phyloP scores from a whole-genome alignment of 2,888 invertebrate species.

The Smittia aterrima region DNA sequence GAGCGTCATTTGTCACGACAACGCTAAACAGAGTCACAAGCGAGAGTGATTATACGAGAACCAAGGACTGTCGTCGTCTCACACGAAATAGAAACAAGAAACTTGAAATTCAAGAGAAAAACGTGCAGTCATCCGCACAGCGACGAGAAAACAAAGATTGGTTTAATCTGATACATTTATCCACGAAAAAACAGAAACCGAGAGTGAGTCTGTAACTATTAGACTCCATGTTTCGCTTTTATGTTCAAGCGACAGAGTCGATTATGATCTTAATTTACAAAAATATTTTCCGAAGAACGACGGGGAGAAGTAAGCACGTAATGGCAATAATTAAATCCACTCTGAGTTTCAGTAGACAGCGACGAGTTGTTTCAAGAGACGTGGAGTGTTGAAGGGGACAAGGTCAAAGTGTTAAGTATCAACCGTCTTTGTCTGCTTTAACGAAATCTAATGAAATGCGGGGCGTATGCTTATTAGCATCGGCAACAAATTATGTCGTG shows the following conservation, averaged over 20 bases:
- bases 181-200: conserved; percentile 8
- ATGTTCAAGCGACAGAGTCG: conserved; percentile 20
- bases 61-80: not conserved
- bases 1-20: not conserved
- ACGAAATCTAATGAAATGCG: conserved; percentile 29
- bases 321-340: conserved; percentile 9
- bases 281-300: not conserved
- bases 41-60: not conserved
- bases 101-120: conserved; percentile 6
- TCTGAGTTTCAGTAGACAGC: not conserved
- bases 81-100: not conserved
- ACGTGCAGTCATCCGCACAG: not conserved
- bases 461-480: conserved; percentile 38
- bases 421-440: not conserved
- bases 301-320: not conserved
- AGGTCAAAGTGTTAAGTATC: conserved; percentile 12
- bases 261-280: conserved; percentile 25
- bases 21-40: not conserved
- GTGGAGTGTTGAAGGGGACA: conserved; percentile 1
- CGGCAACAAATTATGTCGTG: conserved; percentile 34
- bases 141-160: not conserved
- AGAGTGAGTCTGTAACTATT: conserved; percentile 15
- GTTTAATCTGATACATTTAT: not conserved
- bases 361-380: not conserved
- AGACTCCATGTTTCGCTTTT: conserved; percentile 8